Base-by-base conservation (phyloP, 1,140 invertebrate genomes). In the Drosophila navojoa region DNA sequence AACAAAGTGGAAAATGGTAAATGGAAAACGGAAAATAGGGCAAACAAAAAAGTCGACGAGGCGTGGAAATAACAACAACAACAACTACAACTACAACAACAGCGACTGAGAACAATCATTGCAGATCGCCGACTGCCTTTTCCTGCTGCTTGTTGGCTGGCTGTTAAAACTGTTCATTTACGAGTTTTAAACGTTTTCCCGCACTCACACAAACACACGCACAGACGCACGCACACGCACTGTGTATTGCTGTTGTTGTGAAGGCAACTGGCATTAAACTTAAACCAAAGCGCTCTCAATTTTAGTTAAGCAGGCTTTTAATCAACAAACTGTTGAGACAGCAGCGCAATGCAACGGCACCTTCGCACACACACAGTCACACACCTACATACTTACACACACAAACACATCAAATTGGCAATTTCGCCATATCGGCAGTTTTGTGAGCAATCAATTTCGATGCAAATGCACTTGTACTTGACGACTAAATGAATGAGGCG, bases 381-480 rank as follows among this genome's bases (percentile, higher is more conserved):
- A 5, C 42, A 44, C 42, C n/a, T n/a, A n/a, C n/a, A n/a, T 13
- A 44, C 42, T 5, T 15, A 7, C 42, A 16, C 42, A 45, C 42
- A 16, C 42, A 7, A 4, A 52, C 68, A 69, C 59, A 66, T 50
- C 53, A 85, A 84, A 89, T 84, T 89, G 84, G 16, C 84, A 89
- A 89, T 89, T 89, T 90, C 62, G 77, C 70, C 77, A 77, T 77
- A 84, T 89, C 85, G 80, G 74, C 84, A 89, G 82, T 89, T 89
- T 89, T 89, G 79, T 71, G 85, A 84, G 85, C 84, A 89, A 89
- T 89, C 84, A 89, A 89, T 89, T 89, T 89, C 73, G 84, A 89
- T 89, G 84, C 84, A 89, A 89, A 89, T 89, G 84, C 84, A 89
- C 85, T 89, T 80, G 79, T 80, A 89, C 84, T 90, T 89, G 84